phyloP scores from a whole-genome alignment of 2,888 invertebrate genomes.

The Unio pictorum region DNA sequence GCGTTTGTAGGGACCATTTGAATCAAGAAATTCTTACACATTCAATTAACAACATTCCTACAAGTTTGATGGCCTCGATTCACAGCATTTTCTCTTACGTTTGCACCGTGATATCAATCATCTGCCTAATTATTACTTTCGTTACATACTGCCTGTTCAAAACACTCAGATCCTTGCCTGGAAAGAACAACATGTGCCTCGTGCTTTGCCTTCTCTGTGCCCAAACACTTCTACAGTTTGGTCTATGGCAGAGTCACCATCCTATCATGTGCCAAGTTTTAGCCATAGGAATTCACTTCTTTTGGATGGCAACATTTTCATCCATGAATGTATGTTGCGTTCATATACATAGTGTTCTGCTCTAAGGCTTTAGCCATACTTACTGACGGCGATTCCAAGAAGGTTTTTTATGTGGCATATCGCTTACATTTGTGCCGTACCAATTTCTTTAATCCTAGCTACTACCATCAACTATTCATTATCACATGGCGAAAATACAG shows the following conservation, averaged over 20 bases:
- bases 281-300: constrained; percentile 36
- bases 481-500: constrained; percentile 16
- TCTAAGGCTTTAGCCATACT: background rate
- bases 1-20: too few relatives aligned
- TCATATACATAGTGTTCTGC: constrained; percentile 27
- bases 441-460: constrained; percentile 11
- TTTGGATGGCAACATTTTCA: constrained; percentile 40
- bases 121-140: constrained; percentile 33
- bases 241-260: constrained; percentile 10
- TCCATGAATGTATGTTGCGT: constrained; percentile 40
- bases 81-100: constrained; percentile 11
- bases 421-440: constrained; percentile 15
- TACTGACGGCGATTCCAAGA: background rate
- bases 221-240: constrained; percentile 32
- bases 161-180: constrained; percentile 35
- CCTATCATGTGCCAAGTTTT: constrained; percentile 15
- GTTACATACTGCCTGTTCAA: constrained; percentile 36
- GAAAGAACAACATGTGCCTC: constrained; percentile 42
- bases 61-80: background rate
- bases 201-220: constrained; percentile 33
- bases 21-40: too few relatives aligned
- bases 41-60: too few relatives aligned
- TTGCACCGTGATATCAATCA: constrained; percentile 26
- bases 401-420: constrained; percentile 8
- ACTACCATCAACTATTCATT: constrained; percentile 6